phyloP scores from a whole-genome alignment of 2,797 vertebrate species.

The Poliocrania exsul region DNA sequence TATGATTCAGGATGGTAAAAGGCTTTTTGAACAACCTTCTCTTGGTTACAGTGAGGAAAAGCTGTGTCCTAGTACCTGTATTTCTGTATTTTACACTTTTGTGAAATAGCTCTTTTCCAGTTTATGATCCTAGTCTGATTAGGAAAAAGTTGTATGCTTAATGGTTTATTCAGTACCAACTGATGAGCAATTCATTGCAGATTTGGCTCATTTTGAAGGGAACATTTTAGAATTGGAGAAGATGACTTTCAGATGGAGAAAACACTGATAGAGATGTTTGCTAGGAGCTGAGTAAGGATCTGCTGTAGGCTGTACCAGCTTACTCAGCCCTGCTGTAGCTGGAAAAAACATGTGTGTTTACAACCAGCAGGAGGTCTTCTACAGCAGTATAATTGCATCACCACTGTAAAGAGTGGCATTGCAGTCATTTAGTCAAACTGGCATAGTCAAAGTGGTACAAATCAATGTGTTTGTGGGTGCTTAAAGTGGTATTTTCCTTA shows the following conservation, averaged over 20 bases:
- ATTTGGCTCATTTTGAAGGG: slow-evolving; percentile 1
- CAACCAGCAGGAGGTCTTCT: background rate
- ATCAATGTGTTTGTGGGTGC: background rate
- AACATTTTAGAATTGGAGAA: background rate
- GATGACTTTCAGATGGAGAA: background rate
- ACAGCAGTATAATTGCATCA: background rate
- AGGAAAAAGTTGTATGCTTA: background rate
- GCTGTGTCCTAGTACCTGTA: background rate
- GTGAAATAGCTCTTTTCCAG: background rate
- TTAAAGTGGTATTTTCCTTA: background rate
- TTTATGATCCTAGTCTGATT: background rate
- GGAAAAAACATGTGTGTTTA: background rate
- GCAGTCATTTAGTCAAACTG: background rate
- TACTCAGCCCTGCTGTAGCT: background rate
- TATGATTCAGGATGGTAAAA: background rate
- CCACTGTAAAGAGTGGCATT: background rate
- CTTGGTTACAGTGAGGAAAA: background rate
- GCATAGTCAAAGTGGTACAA: background rate
- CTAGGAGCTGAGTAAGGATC: background rate
- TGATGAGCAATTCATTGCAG: background rate
- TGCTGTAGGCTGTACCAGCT: background rate
- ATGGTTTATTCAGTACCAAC: background rate
- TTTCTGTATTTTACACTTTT: background rate
- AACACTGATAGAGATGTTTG: background rate
- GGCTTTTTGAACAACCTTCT: background rate